These are phyloP conservation scores for Pipistrellus nathusii DNA, from an alignment of 2,797 vertebrate species.

Conservation along the genomic window DNA sequence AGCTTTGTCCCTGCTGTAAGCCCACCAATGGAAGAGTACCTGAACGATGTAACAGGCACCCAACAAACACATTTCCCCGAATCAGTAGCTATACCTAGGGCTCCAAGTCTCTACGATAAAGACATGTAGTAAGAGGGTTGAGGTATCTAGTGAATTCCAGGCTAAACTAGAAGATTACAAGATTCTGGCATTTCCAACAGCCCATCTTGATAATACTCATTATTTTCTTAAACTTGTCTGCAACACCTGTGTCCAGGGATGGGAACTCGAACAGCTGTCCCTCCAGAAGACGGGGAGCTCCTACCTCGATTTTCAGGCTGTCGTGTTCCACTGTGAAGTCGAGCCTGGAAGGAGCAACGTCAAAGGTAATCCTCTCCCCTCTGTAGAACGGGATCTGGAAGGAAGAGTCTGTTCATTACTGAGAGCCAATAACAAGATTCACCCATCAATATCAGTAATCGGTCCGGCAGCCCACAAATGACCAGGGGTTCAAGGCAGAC, in stretches of 20 bases:
- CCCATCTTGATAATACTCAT: background rate
- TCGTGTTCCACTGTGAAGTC: constrained; percentile 96
- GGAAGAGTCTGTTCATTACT: background rate
- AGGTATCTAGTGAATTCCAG: background rate
- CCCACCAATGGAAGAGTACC: background rate
- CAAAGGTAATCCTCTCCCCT: constrained; percentile 98
- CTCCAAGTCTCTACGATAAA: background rate
- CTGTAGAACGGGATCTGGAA: constrained; percentile 96
- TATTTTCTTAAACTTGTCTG: background rate
- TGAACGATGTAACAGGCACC: background rate
- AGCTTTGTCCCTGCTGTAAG: background rate
- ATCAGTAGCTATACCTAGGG: background rate
- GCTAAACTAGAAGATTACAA: background rate
- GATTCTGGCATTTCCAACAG: background rate
- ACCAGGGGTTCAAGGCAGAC: background rate
- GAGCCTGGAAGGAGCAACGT: constrained; percentile 95
- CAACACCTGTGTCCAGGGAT: background rate
- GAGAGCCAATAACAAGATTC: background rate
- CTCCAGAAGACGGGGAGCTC: background rate
- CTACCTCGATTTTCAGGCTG: constrained; percentile 95
- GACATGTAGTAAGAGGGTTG: accelerated
- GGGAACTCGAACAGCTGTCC: background rate
- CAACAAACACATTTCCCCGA: background rate
- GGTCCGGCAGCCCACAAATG: background rate
- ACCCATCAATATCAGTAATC: background rate